A percentile compares a stretch with the other conserved stretches of the same genome.
phyloP scores from a whole-genome alignment of 2,797 vertebrate species.

The Chelon auratus region DNA sequence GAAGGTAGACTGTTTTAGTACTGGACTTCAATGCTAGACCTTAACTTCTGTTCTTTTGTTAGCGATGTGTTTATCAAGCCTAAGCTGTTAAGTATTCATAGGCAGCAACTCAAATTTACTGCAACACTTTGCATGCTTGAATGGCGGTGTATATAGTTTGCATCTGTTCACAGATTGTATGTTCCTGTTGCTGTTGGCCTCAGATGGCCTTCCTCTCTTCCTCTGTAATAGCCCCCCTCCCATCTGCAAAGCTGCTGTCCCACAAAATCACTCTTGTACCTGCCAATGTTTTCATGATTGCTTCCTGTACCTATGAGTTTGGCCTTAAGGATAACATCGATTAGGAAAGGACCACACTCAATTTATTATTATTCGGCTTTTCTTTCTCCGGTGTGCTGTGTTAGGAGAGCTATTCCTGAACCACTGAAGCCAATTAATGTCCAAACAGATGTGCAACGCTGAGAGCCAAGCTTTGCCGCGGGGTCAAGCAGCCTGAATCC shows the following conservation, averaged over 20 bases:
- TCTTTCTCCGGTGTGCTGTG: background rate
- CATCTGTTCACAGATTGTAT: constrained; percentile 29
- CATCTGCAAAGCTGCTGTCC: constrained; percentile 42
- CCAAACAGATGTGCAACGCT: constrained; percentile 76
- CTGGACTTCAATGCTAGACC: too few species aligned
- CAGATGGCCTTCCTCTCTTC: constrained; percentile 30
- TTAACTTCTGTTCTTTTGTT: background rate
- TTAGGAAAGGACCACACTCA: constrained; percentile 71
- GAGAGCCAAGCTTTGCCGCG: constrained; percentile 69
- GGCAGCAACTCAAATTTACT: background rate
- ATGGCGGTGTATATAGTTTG: background rate
- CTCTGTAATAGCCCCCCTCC: constrained; percentile 18
- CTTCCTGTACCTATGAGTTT: constrained; percentile 75
- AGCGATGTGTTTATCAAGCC: background rate
- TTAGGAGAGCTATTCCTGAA: constrained; percentile 67
- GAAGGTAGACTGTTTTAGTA: background rate
- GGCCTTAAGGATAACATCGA: constrained; percentile 78
- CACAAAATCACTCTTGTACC: constrained; percentile 62
- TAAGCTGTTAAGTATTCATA: background rate
- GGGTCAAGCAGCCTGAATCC: constrained; percentile 78
- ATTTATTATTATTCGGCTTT: constrained; percentile 67
- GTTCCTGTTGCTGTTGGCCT: constrained; percentile 4
- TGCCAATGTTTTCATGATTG: constrained; percentile 73
- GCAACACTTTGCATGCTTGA: constrained; percentile 1
- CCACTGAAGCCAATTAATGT: constrained; percentile 82